Evolutionary conservation across 2,888 invertebrate species (phyloP).

Genomic region (Caenorhabditis drosophilae): DNA sequence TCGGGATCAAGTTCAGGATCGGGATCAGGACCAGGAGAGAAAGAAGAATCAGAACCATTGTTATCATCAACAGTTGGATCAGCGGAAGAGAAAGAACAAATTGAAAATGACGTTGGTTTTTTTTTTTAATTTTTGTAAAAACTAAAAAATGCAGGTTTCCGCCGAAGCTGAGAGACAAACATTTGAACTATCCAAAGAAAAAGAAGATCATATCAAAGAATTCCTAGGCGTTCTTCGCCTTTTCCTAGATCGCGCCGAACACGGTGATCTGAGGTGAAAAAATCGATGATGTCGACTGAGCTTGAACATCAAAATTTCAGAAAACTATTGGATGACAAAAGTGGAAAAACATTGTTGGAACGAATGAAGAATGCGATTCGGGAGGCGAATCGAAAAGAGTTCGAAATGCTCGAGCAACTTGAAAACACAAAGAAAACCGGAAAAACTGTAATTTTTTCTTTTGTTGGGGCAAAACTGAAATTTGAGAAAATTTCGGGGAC

Average conservation of each 20-base stretch:
- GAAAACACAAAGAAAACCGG: constrained; percentile 20
- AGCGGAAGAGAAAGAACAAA: not conserved
- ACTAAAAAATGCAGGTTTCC: no score
- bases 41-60: not conserved
- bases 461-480: not conserved
- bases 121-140: no score
- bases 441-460: constrained; percentile 2
- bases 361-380: constrained; percentile 36
- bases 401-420: constrained; percentile 30
- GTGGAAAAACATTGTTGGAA: constrained; percentile 33
- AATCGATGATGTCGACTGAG: no score
- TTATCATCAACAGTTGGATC: not conserved
- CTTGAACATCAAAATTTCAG: no score
- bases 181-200: constrained; percentile 11
- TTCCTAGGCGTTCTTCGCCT: constrained; percentile 32
- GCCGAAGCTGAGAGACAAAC: not conserved
- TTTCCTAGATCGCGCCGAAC: constrained; percentile 34
- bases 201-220: constrained; percentile 37
- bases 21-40: not conserved
- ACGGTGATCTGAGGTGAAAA: constrained; percentile 37
- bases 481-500: not conserved
- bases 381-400: constrained; percentile 34
- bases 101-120: no score
- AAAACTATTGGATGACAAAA: constrained; percentile 33
- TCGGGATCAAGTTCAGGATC: no score